Evolutionary conservation across 2,888 invertebrate genomes (phyloP), one percentile per base, ranked within the genome.

Genomic region (Ormyrus labotus): DNA sequence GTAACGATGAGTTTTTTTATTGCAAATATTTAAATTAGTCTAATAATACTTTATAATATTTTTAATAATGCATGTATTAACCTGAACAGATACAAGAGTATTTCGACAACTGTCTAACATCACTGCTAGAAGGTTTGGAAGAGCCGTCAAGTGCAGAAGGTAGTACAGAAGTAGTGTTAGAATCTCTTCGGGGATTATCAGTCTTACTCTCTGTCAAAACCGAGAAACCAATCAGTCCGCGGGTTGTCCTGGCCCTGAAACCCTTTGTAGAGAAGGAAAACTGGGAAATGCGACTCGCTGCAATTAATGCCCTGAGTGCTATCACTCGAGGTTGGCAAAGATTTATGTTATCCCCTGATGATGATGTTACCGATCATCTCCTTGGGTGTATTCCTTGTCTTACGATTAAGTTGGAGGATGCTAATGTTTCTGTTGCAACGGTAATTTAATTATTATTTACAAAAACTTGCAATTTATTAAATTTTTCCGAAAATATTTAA

Each of bases 191-290:
- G 7, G 89, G 90, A 0, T 85, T 90, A 34, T 85, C 88, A 2
- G 80, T 87, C 9, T 74, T 90, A 3, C 70, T 90, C 5, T 86
- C 88, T 4, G 84, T 85, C 11, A 85, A 86, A 68, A 86, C 85
- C 0, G 85, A 85, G 68, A 85, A 81, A 10, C 86, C 88, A 0
- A 85, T 89, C 8, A 90, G 87, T 70, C 89, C 89, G 0, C 84
- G 87, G 8, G 85, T 90, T 4, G 85, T 90, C 5, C 76, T 90
- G 6, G 86, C 89, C 0, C 82, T 90, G n/a, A 90, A 89, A 58
- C 89, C 90, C 5, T 90, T 89, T 61, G 83, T 89, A 8, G 90
- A 90, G 72, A 89, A 89, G 70, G 89, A 89, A 69, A 87, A 89
- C 73, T 86, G 85, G 85, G 87, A 90, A 76, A 88, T 87, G 85